A percentile compares a stretch with the other conserved stretches of the same genome.
These are phyloP conservation scores for Dasypolia templi DNA, from an alignment of 2,888 invertebrate species.

Conservation along the genomic window DNA sequence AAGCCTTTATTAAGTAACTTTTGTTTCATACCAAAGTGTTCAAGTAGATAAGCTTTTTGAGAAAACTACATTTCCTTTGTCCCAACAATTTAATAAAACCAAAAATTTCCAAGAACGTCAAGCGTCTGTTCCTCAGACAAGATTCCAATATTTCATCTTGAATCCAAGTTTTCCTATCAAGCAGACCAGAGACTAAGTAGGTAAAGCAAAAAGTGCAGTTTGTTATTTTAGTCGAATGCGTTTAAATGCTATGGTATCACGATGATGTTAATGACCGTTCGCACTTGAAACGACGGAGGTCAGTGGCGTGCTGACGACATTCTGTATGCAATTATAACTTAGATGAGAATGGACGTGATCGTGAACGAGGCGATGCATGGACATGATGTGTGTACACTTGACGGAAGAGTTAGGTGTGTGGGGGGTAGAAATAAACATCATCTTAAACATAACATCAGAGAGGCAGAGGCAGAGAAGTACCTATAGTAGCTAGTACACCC, in stretches of 20 bases:
- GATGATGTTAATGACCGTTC: slow-evolving; percentile 79
- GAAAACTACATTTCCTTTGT: background rate
- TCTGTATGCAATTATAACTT: slow-evolving; percentile 83
- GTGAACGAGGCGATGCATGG: slow-evolving; percentile 22
- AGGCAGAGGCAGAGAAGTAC: background rate
- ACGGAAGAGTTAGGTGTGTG: background rate
- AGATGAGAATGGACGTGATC: slow-evolving; percentile 67
- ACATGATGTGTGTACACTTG: slow-evolving; percentile 16
- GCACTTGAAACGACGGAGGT: slow-evolving; percentile 86
- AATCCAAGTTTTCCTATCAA: slow-evolving; percentile 45
- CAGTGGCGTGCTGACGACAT: slow-evolving; percentile 83
- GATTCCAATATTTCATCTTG: slow-evolving; percentile 38
- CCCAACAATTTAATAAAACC: background rate
- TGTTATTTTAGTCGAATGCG: slow-evolving; percentile 53
- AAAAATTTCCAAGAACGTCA: background rate
- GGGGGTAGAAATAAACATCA: background rate
- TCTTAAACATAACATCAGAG: background rate
- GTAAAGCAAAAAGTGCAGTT: slow-evolving; percentile 40
- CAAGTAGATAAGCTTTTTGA: background rate
- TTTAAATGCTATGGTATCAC: slow-evolving; percentile 69
- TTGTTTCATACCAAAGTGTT: background rate
- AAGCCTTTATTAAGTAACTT: background rate
- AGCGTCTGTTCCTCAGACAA: background rate
- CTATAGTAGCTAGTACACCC: background rate
- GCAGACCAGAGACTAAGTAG: slow-evolving; percentile 24